Evolutionary conservation across 2,797 vertebrate species (phyloP).

Genomic region (Peromyscus attwateri): DNA sequence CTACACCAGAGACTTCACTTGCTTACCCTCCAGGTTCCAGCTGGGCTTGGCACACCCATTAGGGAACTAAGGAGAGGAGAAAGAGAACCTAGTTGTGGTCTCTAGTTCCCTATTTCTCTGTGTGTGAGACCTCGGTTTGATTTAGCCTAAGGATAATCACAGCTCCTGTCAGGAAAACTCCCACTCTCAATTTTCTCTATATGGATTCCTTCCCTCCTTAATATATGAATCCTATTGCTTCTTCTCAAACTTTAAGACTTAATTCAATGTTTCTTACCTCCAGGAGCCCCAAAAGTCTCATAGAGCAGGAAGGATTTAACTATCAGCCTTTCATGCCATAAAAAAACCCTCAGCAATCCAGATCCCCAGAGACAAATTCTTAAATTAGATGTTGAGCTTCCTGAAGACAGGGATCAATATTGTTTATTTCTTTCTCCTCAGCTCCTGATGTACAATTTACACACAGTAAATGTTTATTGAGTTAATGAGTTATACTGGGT

Average conservation of each 20-base stretch:
- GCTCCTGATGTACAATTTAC: conserved; percentile 67
- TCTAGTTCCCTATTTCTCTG: background rate
- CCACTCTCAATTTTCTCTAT: background rate
- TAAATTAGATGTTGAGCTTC: conserved; percentile 70
- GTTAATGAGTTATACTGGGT: conserved; percentile 60
- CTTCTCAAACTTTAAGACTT: conserved; percentile 35
- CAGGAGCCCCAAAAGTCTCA: conserved; percentile 54
- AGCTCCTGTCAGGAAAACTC: background rate
- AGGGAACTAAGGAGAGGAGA: background rate
- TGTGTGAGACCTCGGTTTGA: background rate
- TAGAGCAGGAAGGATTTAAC: conserved; percentile 50
- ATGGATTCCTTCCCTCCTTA: background rate
- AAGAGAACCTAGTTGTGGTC: background rate
- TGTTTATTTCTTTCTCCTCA: conserved; percentile 67
- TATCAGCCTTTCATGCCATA: conserved; percentile 55
- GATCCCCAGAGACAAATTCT: conserved; percentile 40
- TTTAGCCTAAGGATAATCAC: background rate
- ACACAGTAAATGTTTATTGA: conserved; percentile 68
- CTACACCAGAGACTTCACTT: background rate
- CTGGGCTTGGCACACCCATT: background rate
- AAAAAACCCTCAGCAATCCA: conserved; percentile 36
- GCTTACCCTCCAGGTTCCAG: background rate
- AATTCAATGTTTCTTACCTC: conserved; percentile 45
- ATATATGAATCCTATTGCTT: background rate
- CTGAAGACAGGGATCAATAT: conserved; percentile 67